Evolutionary conservation across 2,113 vertebrate genomes (phyloP).

Genomic region (Eidolon helvum): DNA sequence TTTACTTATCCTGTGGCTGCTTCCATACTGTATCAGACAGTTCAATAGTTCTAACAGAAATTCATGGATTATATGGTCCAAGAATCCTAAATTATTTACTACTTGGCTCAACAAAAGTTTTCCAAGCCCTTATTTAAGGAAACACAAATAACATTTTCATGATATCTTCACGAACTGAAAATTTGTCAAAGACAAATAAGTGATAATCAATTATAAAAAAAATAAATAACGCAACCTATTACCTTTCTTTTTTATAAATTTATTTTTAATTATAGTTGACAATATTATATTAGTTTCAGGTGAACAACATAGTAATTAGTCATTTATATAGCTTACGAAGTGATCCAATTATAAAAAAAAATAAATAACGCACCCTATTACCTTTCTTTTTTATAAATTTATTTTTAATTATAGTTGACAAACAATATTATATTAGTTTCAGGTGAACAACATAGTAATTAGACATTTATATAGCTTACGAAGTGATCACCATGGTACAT

Average conservation of each 20-base stretch:
- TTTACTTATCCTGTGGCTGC: not conserved
- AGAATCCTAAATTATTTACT: not conserved
- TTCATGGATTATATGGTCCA: not conserved
- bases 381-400: not conserved
- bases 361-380: not conserved
- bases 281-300: not conserved
- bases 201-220: not conserved
- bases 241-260: not conserved
- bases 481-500: not conserved
- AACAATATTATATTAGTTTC: not conserved
- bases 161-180: not conserved
- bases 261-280: not conserved
- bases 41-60: not conserved
- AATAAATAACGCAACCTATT: not conserved
- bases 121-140: not conserved
- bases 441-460: not conserved
- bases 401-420: not conserved
- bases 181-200: not conserved
- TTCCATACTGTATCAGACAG: not conserved
- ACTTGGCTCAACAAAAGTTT: not conserved
- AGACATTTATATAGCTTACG: not conserved
- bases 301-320: not conserved
- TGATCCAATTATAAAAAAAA: not conserved
- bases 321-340: not conserved
- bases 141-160: not conserved